Conservation (phyloP, 2,888 invertebrate species). For the Dryobota labecula region DNA sequence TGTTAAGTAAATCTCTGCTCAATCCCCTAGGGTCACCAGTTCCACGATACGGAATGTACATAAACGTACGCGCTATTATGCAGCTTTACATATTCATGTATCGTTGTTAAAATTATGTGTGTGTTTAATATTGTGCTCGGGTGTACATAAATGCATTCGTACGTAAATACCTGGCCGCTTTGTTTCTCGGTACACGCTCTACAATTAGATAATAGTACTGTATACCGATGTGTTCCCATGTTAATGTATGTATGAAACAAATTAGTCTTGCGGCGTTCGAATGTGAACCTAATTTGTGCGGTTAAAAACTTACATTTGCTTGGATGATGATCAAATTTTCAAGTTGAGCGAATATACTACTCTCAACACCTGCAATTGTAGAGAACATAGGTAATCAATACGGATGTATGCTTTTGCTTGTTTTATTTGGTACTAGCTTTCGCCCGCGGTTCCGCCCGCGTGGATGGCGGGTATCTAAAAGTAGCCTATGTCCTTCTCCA, state of each 20-base stretch:
- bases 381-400: constrained; percentile 20
- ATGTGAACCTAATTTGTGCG: constrained; percentile 34
- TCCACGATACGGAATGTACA: constrained; percentile 30
- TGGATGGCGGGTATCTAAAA: too few relatives aligned
- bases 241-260: constrained; percentile 18
- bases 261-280: constrained; percentile 18
- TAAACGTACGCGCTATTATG: constrained; percentile 39
- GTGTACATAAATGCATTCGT: constrained; percentile 58
- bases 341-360: constrained; percentile 14
- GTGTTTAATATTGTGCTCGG: constrained; percentile 57
- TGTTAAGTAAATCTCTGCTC: constrained; percentile 25
- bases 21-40: constrained; percentile 14
- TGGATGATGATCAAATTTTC: constrained; percentile 22
- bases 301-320: constrained; percentile 9
- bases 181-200: constrained; percentile 52
- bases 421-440: too few relatives aligned
- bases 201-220: constrained; percentile 56
- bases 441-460: too few relatives aligned
- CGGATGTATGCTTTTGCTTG: neutral
- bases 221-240: constrained; percentile 42
- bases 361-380: constrained; percentile 28
- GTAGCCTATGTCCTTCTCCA: too few relatives aligned
- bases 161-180: constrained; percentile 58
- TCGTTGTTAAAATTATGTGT: constrained; percentile 59
- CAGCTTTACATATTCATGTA: constrained; percentile 56